Conservation (phyloP, 2,888 invertebrate species). For the Nudaria mundana region DNA sequence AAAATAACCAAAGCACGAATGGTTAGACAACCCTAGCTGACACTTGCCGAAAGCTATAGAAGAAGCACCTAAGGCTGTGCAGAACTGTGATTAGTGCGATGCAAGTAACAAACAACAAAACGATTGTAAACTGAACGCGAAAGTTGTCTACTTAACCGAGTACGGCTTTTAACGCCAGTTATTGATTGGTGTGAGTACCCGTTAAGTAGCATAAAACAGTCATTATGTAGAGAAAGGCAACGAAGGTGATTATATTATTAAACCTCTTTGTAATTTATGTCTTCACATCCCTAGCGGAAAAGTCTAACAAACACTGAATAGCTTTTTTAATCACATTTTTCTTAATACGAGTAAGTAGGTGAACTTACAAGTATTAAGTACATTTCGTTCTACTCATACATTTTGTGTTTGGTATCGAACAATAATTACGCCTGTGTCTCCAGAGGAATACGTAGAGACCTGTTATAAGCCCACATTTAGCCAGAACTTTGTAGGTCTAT, state of each 20-base stretch:
- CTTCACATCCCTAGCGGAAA: not conserved
- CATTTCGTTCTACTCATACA: too few species aligned
- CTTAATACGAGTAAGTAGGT: too few species aligned
- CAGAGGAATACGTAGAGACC: too few species aligned
- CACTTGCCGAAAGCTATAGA: conserved; percentile 29
- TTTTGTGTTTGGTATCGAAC: too few species aligned
- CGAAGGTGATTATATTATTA: conserved; percentile 59
- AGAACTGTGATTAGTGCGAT: conserved; percentile 20
- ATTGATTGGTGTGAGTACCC: conserved; percentile 55
- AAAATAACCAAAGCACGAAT: not conserved
- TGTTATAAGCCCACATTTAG: too few species aligned
- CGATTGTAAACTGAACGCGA: conserved; percentile 57
- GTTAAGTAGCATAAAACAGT: conserved; percentile 37
- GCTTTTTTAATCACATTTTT: not conserved
- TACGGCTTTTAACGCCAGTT: conserved; percentile 50
- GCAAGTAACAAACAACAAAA: conserved; percentile 17
- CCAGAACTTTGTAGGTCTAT: too few species aligned
- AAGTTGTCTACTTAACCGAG: conserved; percentile 54
- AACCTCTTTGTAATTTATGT: conserved; percentile 14
- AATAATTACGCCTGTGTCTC: too few species aligned
- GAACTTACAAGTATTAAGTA: too few species aligned
- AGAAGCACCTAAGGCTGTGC: conserved; percentile 34
- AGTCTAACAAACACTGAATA: not conserved
- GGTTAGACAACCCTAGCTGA: conserved; percentile 1
- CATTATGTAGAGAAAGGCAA: conserved; percentile 64